These are phyloP conservation scores for Neopipo cinnamomea DNA, from an alignment of 2,113 vertebrate species.

Conservation along the genomic window DNA sequence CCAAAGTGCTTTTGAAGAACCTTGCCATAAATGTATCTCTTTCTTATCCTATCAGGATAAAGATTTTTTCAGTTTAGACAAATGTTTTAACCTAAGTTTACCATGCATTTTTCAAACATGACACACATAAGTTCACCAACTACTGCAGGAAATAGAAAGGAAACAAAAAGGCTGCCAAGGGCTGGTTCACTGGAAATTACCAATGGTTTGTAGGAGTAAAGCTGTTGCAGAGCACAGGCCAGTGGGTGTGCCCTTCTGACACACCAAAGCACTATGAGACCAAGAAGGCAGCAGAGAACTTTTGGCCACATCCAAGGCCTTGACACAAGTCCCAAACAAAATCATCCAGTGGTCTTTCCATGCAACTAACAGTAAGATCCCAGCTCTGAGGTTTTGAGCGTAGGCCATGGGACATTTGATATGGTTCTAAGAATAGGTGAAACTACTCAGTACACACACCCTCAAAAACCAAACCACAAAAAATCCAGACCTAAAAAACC, in stretches of 20 bases:
- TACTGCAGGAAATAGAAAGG: neutral
- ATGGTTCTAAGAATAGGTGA: neutral
- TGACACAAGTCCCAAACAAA: neutral
- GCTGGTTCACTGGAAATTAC: neutral
- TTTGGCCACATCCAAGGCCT: neutral
- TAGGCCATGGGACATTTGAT: neutral
- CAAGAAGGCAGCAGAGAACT: neutral
- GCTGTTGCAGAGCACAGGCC: neutral
- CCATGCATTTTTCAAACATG: neutral
- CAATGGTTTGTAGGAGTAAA: neutral
- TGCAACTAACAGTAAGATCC: neutral
- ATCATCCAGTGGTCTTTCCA: neutral
- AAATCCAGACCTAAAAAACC: neutral
- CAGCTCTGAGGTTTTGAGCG: neutral
- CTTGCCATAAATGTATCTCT: neutral
- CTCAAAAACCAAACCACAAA: neutral
- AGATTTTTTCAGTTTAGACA: neutral
- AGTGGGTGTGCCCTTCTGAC: fast-evolving
- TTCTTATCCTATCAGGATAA: neutral
- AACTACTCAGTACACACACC: neutral
- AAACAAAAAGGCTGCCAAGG: neutral
- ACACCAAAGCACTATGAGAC: neutral
- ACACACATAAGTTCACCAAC: neutral
- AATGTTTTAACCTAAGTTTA: neutral
- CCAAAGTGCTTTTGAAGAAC: neutral